Evolutionary conservation across 2,797 vertebrate species (phyloP).

Genomic region (Phoxinus dragarum): DNA sequence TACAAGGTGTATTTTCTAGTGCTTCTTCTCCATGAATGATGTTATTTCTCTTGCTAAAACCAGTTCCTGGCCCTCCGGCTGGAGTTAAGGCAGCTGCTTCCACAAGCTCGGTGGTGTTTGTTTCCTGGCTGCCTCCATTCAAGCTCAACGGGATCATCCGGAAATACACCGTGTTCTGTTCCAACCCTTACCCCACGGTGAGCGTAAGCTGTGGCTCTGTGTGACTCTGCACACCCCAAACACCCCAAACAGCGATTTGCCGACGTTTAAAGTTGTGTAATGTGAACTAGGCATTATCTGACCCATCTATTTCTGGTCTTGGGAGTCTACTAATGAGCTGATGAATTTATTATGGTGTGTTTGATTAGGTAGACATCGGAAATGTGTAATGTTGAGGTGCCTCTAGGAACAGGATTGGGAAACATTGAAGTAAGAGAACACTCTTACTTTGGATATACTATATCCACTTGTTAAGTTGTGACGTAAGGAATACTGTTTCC

Average conservation of each 20-base stretch:
- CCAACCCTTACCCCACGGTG: conserved; percentile 96
- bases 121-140: conserved; percentile 96
- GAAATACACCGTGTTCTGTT: conserved; percentile 99
- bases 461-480: background rate
- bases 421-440: background rate
- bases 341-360: background rate
- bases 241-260: no score
- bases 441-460: background rate
- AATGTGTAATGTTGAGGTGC: background rate
- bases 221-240: background rate
- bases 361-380: background rate
- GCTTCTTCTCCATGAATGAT: background rate
- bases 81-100: conserved; percentile 96
- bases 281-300: background rate
- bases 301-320: background rate
- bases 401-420: background rate
- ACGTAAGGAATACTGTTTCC: background rate
- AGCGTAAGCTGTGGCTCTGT: background rate
- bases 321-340: background rate
- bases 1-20: background rate
- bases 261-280: no score
- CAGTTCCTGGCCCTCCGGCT: conserved; percentile 95
- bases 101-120: conserved; percentile 91
- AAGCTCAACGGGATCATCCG: conserved; percentile 97
- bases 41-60: conserved; percentile 22